These are phyloP conservation scores for Strigamia transsilvanica DNA, from an alignment of 2,888 invertebrate species.

Conservation along the genomic window DNA sequence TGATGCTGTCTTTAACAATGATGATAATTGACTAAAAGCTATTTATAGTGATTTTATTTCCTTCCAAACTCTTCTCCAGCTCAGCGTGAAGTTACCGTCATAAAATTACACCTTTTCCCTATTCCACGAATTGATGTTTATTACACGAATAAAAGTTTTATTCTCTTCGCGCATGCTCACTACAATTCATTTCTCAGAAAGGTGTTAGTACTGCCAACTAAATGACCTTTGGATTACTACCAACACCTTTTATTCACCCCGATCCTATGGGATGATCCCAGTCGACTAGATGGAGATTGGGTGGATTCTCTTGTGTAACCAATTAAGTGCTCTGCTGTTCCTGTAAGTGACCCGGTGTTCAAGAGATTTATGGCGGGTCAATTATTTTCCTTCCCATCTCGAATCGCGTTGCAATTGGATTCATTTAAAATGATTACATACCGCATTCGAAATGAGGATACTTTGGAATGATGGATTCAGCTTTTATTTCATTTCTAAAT, in stretches of 20 bases:
- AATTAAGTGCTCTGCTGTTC: slow-evolving; percentile 48
- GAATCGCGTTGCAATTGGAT: slow-evolving; percentile 43
- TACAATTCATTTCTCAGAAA: slow-evolving; percentile 45
- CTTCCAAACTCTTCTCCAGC: slow-evolving; percentile 18
- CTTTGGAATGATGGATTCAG: slow-evolving; percentile 22
- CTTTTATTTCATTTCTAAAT: slow-evolving; percentile 6
- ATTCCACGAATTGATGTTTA: slow-evolving; percentile 45
- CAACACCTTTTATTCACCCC: slow-evolving; percentile 48
- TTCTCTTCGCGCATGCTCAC: slow-evolving; percentile 30
- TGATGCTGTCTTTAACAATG: neutral
- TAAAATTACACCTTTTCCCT: slow-evolving; percentile 46
- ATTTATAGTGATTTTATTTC: slow-evolving; percentile 43
- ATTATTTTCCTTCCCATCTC: slow-evolving; percentile 27
- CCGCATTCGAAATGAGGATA: slow-evolving; percentile 14
- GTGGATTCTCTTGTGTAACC: slow-evolving; percentile 33
- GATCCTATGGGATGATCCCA: slow-evolving; percentile 38
- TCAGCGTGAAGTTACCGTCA: slow-evolving; percentile 36
- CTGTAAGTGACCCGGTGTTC: slow-evolving; percentile 40
- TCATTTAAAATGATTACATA: slow-evolving; percentile 44
- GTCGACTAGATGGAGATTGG: slow-evolving; percentile 32
- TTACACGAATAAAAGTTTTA: slow-evolving; percentile 45
- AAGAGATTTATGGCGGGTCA: slow-evolving; percentile 41
- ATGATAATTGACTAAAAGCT: slow-evolving; percentile 2
- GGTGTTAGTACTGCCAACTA: slow-evolving; percentile 37
- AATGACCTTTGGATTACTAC: slow-evolving; percentile 39